These are phyloP conservation scores for Pogonomyrmex californicus DNA, from an alignment of 1,140 invertebrate species.

Conservation along the genomic window DNA sequence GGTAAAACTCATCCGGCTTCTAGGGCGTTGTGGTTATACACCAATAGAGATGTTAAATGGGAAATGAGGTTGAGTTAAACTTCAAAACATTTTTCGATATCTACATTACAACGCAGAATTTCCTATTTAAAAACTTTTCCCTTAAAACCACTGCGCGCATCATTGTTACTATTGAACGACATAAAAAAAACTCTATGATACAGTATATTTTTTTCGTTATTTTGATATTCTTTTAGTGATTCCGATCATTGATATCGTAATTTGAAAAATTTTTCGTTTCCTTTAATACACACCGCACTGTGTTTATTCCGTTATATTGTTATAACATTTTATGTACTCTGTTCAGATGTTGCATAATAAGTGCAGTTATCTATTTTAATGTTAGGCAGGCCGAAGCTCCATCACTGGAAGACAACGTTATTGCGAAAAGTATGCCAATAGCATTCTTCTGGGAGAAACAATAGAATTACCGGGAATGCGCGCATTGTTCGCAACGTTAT, in stretches of 20 bases:
- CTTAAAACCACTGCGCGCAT: not conserved
- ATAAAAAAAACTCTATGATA: not conserved
- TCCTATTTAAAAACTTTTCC: slow-evolving; percentile 35
- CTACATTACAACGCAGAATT: slow-evolving; percentile 33
- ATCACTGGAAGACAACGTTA: slow-evolving; percentile 16
- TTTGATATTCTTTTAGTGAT: not conserved
- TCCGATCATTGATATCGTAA: not conserved
- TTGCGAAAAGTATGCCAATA: slow-evolving; percentile 28
- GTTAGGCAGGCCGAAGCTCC: slow-evolving; percentile 1
- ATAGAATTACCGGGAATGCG: slow-evolving; percentile 33
- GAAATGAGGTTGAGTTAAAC: slow-evolving; percentile 48
- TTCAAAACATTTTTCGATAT: slow-evolving; percentile 57
- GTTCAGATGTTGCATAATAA: not conserved
- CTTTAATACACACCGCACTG: too few relatives aligned
- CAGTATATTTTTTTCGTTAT: not conserved
- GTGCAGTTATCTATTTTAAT: not conserved
- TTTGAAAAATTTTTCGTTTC: not conserved
- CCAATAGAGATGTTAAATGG: slow-evolving; percentile 30
- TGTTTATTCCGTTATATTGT: not conserved
- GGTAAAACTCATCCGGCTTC: slow-evolving; percentile 38
- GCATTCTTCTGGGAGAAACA: slow-evolving; percentile 32
- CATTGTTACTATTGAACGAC: not conserved
- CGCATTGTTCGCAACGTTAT: slow-evolving; percentile 45
- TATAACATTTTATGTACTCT: not conserved
- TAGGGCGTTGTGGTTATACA: slow-evolving; percentile 22